Percentiles rank a stretch among this genome's conserved stretches.
Conservation (phyloP, 64 coral and sea anemone genomes). For the Actinia equina region DNA sequence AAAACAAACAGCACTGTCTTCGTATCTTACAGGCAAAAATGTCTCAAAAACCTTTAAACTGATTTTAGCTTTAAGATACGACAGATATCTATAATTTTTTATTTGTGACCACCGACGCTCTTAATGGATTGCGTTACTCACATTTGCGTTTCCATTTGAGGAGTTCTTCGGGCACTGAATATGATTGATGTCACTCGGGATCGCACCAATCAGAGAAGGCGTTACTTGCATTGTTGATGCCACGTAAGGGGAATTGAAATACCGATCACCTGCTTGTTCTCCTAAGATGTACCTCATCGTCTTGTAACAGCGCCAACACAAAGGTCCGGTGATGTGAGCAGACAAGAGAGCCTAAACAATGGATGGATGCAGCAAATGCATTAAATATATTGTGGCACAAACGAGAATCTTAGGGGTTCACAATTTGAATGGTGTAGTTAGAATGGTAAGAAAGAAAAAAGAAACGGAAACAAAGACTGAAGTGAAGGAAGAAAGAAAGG, state of each 20-base stretch:
- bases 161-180: constrained; percentile 23
- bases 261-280: neutral
- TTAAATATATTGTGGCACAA: no score
- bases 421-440: no score
- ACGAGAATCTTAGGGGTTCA: no score
- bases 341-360: neutral
- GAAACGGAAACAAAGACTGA: neutral
- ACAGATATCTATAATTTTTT: no score
- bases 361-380: neutral
- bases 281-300: neutral
- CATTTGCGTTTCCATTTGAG: neutral
- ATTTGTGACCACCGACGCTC: no score
- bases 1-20: no score
- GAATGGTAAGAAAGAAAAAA: neutral
- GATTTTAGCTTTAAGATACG: neutral
- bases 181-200: constrained; percentile 15
- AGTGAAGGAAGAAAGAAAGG: no score
- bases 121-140: neutral
- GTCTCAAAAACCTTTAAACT: neutral
- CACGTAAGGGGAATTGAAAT: constrained; percentile 8
- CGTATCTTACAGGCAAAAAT: no score
- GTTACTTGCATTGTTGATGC: constrained; percentile 16
- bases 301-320: neutral
- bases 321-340: neutral
- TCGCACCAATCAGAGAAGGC: constrained; percentile 24